Evolutionary conservation across 2,797 vertebrate genomes (phyloP).

Genomic region (Acipenser oxyrinchus): DNA sequence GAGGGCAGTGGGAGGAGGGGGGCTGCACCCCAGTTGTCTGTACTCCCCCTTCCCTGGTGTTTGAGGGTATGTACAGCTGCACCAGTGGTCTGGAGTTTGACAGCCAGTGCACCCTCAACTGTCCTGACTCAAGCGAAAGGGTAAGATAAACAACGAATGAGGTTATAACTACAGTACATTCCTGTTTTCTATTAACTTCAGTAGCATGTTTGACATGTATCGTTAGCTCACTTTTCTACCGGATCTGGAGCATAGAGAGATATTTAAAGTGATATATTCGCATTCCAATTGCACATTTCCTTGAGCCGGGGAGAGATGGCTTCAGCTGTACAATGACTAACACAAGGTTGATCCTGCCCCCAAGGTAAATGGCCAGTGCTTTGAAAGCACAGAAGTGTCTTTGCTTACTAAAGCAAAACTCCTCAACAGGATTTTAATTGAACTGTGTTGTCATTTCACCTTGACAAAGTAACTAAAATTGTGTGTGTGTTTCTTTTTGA

Average conservation of each 20-base stretch:
- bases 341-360: no score
- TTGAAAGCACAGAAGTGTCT: no score
- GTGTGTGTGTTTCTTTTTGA: slow-evolving; percentile 20
- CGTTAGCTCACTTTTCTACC: no score
- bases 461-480: no score
- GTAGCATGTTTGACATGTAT: no score
- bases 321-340: neutral
- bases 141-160: slow-evolving; percentile 30
- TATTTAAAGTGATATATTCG: neutral
- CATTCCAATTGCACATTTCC: neutral
- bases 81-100: slow-evolving; percentile 70
- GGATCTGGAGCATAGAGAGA: neutral
- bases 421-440: no score
- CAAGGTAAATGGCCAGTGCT: no score
- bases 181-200: no score
- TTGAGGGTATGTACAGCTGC: slow-evolving; percentile 89
- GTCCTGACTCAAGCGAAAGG: slow-evolving; percentile 48
- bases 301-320: neutral
- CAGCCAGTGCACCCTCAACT: slow-evolving; percentile 74
- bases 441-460: no score
- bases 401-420: no score
- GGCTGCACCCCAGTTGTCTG: slow-evolving; percentile 76
- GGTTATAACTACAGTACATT: no score
- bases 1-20: slow-evolving; percentile 74
- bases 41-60: slow-evolving; percentile 63